Base-by-base conservation (phyloP, 2,797 vertebrate species). In the Brachymystax lenok region DNA sequence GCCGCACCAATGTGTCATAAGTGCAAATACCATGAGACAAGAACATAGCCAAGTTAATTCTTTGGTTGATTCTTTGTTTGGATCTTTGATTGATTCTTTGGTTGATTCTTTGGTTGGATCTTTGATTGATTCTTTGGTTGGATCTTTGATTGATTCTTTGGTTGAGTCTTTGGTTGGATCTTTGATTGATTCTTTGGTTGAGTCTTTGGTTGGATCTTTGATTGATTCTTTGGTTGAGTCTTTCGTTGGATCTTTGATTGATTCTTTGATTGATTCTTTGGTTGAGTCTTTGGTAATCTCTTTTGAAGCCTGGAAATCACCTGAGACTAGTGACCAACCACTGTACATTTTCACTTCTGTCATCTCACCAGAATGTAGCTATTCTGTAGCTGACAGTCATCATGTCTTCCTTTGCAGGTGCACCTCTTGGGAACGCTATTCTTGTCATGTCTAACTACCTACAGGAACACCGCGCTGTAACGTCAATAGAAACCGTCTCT, bases 271-370 rank as follows among this genome's bases (percentile, higher is more conserved):
- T 17, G 52, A 54, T 5, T 19, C 19, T 56, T 56, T 56, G 16
- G 63, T 66, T 66, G 63, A 7, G 28, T 66, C 28, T 30, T 4
- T 30, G 7, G 5, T 66, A 14, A 69, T 40, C 33, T 40, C 1
- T 13, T 51, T 71, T 52, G 70, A 54, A 28, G 19, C 28, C 59
- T 54, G 71, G 50, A 74, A 72, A 78, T 69, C 52, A 61, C 67
- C 72, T 30, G 52, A 69, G 17, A 12, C 33, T 19, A 30, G 28
- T 30, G 50, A 67, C 71, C 28, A 46, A 21, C 21, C 64, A 30
- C 30, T 71, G n/a, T 19, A 63, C 61, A 68, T 59, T 84, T 80
- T 82, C 83, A 84, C 78, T 84, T 84, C 80, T 80, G 28, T 59
- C 63, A 67, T 78, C 69, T 59, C 50, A 74, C 64, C 75, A 73